phyloP scores from a whole-genome alignment of 2,888 invertebrate genomes.

The Holacanthella duospinosa region DNA sequence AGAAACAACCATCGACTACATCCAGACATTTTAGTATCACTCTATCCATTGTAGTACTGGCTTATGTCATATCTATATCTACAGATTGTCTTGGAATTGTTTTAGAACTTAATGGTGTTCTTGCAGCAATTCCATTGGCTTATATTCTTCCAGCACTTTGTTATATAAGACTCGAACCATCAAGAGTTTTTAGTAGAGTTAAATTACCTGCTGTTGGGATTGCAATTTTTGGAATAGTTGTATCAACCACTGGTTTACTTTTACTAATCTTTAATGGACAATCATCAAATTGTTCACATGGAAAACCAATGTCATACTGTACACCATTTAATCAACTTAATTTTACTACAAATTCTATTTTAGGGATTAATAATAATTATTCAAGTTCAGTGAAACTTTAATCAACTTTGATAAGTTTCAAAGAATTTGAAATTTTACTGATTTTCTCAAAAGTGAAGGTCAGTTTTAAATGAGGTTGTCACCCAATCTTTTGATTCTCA shows the following conservation, averaged over 20 bases:
- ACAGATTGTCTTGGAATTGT: conserved; percentile 75
- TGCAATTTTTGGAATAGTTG: conserved; percentile 56
- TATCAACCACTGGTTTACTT: conserved; percentile 52
- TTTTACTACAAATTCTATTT: neutral
- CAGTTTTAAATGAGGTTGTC: too few relatives aligned
- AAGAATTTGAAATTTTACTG: too few relatives aligned
- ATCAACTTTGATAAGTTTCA: too few relatives aligned
- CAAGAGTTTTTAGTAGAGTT: conserved; percentile 53
- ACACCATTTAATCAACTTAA: neutral
- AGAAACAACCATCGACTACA: conserved; percentile 31
- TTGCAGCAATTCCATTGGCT: conserved; percentile 71
- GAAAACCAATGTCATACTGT: conserved; percentile 39
- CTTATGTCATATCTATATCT: conserved; percentile 64
- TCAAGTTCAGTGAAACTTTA: too few relatives aligned
- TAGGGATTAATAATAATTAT: too few relatives aligned
- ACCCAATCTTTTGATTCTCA: too few relatives aligned
- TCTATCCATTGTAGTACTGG: conserved; percentile 54
- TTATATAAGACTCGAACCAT: conserved; percentile 63
- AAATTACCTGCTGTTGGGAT: conserved; percentile 62
- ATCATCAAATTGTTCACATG: conserved; percentile 54
- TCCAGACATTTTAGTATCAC: conserved; percentile 52
- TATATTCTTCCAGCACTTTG: conserved; percentile 70
- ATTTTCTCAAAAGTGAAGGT: too few relatives aligned
- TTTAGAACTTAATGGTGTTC: conserved; percentile 67
- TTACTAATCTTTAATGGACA: conserved; percentile 46